Conservation (phyloP, 2,797 vertebrate genomes). For the Miichthys miiuy region DNA sequence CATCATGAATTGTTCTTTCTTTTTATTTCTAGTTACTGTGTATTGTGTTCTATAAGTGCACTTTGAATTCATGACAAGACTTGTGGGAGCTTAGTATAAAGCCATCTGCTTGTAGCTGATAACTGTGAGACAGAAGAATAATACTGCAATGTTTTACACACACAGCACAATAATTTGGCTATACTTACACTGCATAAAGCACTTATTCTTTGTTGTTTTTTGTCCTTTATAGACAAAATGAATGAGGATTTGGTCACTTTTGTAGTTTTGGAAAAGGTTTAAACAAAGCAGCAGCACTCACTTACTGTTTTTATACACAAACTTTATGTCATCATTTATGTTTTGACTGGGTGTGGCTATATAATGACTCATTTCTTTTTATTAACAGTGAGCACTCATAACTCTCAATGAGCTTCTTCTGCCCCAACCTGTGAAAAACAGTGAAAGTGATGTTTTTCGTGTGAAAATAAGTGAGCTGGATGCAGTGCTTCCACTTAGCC, state of each 20-base stretch:
- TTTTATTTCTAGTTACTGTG: background rate
- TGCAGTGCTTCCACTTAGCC: too few species aligned
- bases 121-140: background rate
- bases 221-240: background rate
- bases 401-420: too few species aligned
- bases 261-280: background rate
- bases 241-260: background rate
- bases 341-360: background rate
- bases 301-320: background rate
- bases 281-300: background rate
- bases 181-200: background rate
- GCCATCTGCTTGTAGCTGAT: conserved; percentile 8
- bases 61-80: background rate
- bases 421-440: too few species aligned
- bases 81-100: background rate
- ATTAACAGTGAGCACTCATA: too few species aligned
- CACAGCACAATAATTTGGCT: background rate
- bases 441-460: too few species aligned
- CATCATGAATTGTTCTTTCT: too few species aligned
- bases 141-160: background rate
- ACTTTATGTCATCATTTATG: background rate
- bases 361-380: too few species aligned
- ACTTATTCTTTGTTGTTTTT: background rate
- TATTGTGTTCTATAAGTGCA: background rate
- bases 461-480: too few species aligned